These are phyloP conservation scores for Drosophila azteca DNA, from an alignment of 1,140 invertebrate species.

Conservation along the genomic window DNA sequence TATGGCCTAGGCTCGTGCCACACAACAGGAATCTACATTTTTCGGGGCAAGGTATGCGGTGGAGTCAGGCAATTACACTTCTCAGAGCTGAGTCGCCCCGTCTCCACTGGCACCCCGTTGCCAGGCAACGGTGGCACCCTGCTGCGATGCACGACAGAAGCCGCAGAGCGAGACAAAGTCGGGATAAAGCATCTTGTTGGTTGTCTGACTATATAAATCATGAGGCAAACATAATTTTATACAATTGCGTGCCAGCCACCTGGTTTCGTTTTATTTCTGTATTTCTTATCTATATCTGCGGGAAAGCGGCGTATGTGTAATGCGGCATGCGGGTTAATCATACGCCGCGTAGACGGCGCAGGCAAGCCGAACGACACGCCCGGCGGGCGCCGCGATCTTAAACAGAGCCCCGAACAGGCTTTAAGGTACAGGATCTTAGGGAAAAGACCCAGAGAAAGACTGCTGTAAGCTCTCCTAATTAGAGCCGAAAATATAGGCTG, in stretches of 20 bases:
- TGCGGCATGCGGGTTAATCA: conserved; percentile 65
- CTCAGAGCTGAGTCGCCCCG: no score
- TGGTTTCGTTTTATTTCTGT: not conserved
- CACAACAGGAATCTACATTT: conserved; percentile 1
- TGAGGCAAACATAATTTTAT: conserved; percentile 72
- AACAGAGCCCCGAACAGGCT: conserved; percentile 7
- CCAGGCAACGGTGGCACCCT: not conserved
- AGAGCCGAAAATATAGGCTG: conserved; percentile 35
- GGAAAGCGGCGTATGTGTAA: conserved; percentile 61
- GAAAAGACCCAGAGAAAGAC: no score
- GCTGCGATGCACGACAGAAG: not conserved
- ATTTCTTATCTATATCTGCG: conserved; percentile 23
- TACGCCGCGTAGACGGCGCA: conserved; percentile 51
- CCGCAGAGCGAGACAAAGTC: conserved; percentile 35
- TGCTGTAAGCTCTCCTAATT: conserved; percentile 57
- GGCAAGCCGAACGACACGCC: conserved; percentile 59
- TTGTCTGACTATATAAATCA: conserved; percentile 65
- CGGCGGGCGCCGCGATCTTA: not conserved
- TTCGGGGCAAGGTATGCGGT: not conserved
- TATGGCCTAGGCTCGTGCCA: conserved; percentile 41
- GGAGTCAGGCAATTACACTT: conserved; percentile 44
- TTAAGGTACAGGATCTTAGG: not conserved
- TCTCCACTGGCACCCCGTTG: not conserved
- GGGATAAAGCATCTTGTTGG: conserved; percentile 53
- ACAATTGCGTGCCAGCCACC: conserved; percentile 35